Conservation (phyloP, 1,140 invertebrate species). For the Euglossa dilemma region DNA sequence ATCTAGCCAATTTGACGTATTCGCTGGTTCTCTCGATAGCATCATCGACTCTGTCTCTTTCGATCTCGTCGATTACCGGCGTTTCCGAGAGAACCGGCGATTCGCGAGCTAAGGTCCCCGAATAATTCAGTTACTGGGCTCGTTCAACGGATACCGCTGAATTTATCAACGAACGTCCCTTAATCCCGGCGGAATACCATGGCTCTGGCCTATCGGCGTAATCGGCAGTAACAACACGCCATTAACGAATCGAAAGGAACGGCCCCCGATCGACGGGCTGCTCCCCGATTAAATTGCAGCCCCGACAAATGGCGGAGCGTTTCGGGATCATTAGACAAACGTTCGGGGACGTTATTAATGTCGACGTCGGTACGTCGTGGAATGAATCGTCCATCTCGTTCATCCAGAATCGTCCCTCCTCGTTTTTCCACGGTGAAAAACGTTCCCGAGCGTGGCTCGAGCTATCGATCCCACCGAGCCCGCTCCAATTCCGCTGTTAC, state of each 20-base stretch:
- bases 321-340: conserved; percentile 65
- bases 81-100: neutral
- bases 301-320: conserved; percentile 55
- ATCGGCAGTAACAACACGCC: conserved; percentile 38
- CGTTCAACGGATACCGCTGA: neutral
- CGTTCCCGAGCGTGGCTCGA: conserved; percentile 18
- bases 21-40: neutral
- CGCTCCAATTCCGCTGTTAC: conserved; percentile 50
- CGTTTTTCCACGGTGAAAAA: conserved; percentile 58
- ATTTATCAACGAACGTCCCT: conserved; percentile 5
- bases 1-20: neutral
- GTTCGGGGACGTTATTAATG: conserved; percentile 57
- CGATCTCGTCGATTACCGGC: neutral
- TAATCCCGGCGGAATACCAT: neutral
- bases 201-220: neutral
- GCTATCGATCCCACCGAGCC: conserved; percentile 48
- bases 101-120: neutral
- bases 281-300: conserved; percentile 57
- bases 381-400: conserved; percentile 58
- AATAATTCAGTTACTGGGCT: neutral
- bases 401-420: conserved; percentile 20
- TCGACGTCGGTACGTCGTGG: conserved; percentile 46
- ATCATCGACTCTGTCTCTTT: neutral
- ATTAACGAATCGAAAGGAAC: conserved; percentile 56
- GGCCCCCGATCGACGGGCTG: neutral